Percentiles rank a stretch among this genome's conserved stretches.
phyloP scores from a whole-genome alignment of 2,113 vertebrate genomes.

The Dicerorhinus sumatrensis region DNA sequence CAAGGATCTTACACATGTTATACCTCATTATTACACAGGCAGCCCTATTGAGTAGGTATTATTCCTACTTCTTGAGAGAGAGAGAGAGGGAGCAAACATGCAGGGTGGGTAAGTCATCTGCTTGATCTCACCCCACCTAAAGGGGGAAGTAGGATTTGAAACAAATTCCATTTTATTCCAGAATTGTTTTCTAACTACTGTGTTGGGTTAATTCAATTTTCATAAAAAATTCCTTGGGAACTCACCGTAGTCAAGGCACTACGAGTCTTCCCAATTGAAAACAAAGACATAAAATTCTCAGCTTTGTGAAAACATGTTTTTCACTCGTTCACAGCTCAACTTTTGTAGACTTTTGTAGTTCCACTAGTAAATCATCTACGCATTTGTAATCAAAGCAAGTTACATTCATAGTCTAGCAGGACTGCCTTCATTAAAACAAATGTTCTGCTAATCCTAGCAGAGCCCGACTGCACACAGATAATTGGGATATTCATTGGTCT shows the following conservation, averaged over 20 bases:
- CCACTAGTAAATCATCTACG: not conserved
- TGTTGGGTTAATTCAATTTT: constrained; percentile 43
- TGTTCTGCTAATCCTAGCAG: not conserved
- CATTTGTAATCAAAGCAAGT: not conserved
- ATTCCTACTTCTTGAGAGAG: not conserved
- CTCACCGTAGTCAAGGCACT: not conserved
- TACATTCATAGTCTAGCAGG: not conserved
- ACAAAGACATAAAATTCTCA: not conserved
- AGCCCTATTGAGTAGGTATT: not conserved
- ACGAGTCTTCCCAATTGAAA: not conserved
- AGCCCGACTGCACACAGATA: not conserved
- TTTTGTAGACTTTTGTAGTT: constrained; percentile 19
- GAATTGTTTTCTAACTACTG: not conserved
- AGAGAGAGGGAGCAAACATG: not conserved
- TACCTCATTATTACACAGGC: not conserved
- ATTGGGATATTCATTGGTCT: not conserved
- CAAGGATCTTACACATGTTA: not conserved
- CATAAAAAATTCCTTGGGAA: not conserved
- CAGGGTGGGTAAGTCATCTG: not conserved
- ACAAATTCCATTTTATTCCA: not conserved
- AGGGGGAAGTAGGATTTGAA: not conserved
- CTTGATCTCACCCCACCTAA: not conserved
- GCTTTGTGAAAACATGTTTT: constrained; percentile 36
- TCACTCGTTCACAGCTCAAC: not conserved
- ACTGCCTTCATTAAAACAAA: not conserved